A percentile compares a stretch with the other conserved stretches of the same genome.
These are phyloP conservation scores for Ahaetulla prasina DNA, from an alignment of 2,113 vertebrate species.

Conservation along the genomic window DNA sequence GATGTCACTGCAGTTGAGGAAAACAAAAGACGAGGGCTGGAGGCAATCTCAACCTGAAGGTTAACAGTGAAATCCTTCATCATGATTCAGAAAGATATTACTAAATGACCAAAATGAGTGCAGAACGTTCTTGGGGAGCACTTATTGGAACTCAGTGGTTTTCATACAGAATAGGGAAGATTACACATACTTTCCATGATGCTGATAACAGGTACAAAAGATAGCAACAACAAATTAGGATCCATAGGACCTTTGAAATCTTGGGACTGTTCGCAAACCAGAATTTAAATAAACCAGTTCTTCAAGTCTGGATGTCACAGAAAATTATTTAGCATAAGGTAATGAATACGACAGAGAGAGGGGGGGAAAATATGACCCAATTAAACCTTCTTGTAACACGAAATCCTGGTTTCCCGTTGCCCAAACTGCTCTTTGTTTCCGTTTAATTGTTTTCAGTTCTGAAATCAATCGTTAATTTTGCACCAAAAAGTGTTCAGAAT, in stretches of 20 bases:
- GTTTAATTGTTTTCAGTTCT: background rate
- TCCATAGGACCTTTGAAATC: background rate
- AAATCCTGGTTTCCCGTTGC: background rate
- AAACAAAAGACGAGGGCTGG: constrained; percentile 22
- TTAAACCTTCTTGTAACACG: background rate
- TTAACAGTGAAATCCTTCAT: background rate
- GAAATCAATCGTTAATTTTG: background rate
- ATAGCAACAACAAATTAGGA: background rate
- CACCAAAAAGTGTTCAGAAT: background rate
- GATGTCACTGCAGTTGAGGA: background rate
- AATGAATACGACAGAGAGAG: background rate
- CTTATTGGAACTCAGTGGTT: background rate
- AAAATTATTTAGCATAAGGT: background rate
- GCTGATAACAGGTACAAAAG: background rate
- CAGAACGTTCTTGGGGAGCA: background rate
- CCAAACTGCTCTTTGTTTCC: background rate
- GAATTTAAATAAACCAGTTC: background rate
- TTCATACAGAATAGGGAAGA: background rate
- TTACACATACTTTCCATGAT: background rate
- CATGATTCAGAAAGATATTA: background rate
- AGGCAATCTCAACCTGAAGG: background rate
- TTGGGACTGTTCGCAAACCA: background rate
- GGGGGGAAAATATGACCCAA: background rate
- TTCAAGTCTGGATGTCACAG: background rate
- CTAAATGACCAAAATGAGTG: accelerated